A percentile compares a stretch with the other conserved stretches of the same genome.
Evolutionary conservation across 2,888 invertebrate genomes (phyloP).

Genomic region (Lochmaea crataegi): DNA sequence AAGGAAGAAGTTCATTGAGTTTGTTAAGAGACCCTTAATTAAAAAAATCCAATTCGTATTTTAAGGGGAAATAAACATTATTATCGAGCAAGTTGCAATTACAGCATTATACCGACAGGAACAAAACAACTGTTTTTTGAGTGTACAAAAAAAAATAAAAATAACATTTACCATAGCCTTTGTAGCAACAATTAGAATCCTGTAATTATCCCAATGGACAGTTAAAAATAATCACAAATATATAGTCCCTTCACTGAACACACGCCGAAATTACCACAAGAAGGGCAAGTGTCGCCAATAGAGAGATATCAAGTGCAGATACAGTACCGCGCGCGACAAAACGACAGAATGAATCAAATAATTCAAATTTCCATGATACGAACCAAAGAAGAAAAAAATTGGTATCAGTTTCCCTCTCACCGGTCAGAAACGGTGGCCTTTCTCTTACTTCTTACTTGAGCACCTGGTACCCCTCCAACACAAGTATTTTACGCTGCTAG

Average conservation of each 20-base stretch:
- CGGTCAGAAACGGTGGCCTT: no score
- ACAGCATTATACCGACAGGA: no score
- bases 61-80: no score
- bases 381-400: slow-evolving; percentile 38
- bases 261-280: slow-evolving; percentile 10
- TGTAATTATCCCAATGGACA: not conserved
- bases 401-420: slow-evolving; percentile 50
- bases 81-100: no score
- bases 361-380: slow-evolving; percentile 31
- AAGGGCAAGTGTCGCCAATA: slow-evolving; percentile 2
- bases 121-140: not conserved
- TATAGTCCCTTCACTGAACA: slow-evolving; percentile 8
- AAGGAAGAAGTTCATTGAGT: no score
- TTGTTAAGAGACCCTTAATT: no score
- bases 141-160: not conserved
- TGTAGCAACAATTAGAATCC: not conserved
- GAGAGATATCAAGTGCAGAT: slow-evolving; percentile 8
- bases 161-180: slow-evolving; percentile 17
- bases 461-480: slow-evolving; percentile 31
- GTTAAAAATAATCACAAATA: not conserved
- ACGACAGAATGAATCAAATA: slow-evolving; percentile 28
- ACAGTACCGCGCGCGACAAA: slow-evolving; percentile 29
- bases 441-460: slow-evolving; percentile 43
- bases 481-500: slow-evolving; percentile 11
- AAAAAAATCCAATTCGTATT: no score